These are phyloP conservation scores for Cheilosia soror DNA, from an alignment of 2,888 invertebrate species.

Conservation along the genomic window DNA sequence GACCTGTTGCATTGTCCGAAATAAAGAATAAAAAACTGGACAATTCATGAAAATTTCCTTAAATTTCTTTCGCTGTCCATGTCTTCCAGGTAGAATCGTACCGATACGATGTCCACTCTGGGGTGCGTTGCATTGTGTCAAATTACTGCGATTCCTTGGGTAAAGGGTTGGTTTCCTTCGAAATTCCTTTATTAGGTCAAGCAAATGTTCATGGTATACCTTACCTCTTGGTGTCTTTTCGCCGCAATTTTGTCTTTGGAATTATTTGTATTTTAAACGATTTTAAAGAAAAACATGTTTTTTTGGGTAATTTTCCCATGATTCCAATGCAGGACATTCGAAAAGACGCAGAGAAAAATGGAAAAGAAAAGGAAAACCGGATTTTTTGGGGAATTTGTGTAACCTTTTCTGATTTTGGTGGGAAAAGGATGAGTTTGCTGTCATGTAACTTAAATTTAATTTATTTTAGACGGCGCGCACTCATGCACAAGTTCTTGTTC, in stretches of 20 bases:
- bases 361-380: slow-evolving; percentile 20
- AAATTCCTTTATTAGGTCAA: background rate
- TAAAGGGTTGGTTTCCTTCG: slow-evolving; percentile 1
- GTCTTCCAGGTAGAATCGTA: background rate
- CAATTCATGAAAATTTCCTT: slow-evolving; percentile 20
- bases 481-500: slow-evolving; percentile 8
- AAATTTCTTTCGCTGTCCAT: slow-evolving; percentile 6
- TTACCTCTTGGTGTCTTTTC: background rate
- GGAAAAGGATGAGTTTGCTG: background rate
- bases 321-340: background rate
- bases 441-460: slow-evolving; percentile 13
- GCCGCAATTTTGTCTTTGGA: background rate
- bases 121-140: slow-evolving; percentile 19
- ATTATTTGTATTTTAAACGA: background rate
- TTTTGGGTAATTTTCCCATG: slow-evolving; percentile 37
- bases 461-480: slow-evolving; percentile 2
- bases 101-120: background rate
- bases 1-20: slow-evolving; percentile 50
- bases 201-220: background rate
- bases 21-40: slow-evolving; percentile 30
- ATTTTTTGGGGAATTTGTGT: slow-evolving; percentile 43
- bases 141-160: background rate
- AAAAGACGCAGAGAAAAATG: too few relatives aligned
- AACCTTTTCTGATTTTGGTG: background rate
- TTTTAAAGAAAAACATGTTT: slow-evolving; percentile 51